Evolutionary conservation across 1,140 invertebrate genomes (phyloP).

Genomic region (Phymorhynchus buccinoides): DNA sequence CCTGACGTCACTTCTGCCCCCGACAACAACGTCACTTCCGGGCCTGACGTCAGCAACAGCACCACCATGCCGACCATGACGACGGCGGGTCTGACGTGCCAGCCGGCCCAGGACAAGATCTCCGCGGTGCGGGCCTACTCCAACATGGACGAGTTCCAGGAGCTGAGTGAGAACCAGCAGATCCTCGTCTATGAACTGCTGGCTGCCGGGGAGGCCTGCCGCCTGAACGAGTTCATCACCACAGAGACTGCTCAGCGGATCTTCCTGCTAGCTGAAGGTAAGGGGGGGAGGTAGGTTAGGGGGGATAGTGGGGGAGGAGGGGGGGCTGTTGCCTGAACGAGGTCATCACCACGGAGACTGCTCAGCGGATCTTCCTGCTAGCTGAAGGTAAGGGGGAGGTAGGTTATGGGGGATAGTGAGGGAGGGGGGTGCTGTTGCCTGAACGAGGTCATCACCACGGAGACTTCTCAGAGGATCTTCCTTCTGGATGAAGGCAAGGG

Average conservation of each 20-base stretch:
- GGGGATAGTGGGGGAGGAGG: neutral
- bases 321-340: neutral
- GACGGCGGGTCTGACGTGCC: neutral
- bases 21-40: neutral
- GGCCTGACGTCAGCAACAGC: neutral
- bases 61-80: neutral
- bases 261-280: slow-evolving; percentile 17
- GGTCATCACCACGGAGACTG: neutral
- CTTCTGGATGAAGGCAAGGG: no score
- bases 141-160: neutral
- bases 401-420: no score
- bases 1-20: neutral
- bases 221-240: slow-evolving; percentile 11
- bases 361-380: neutral
- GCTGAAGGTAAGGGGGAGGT: neutral
- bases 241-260: neutral
- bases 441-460: slow-evolving; percentile 5
- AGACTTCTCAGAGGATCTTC: slow-evolving; percentile 2
- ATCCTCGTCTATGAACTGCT: slow-evolving; percentile 23
- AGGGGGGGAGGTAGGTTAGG: neutral
- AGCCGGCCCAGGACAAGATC: slow-evolving; percentile 7
- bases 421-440: neutral
- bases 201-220: slow-evolving; percentile 17
- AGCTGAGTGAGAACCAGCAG: slow-evolving; percentile 29
- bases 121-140: neutral